Percentiles rank a stretch among this genome's conserved stretches.
Conservation (phyloP, 2,888 invertebrate species). For the Ferdinandea cuprea region DNA sequence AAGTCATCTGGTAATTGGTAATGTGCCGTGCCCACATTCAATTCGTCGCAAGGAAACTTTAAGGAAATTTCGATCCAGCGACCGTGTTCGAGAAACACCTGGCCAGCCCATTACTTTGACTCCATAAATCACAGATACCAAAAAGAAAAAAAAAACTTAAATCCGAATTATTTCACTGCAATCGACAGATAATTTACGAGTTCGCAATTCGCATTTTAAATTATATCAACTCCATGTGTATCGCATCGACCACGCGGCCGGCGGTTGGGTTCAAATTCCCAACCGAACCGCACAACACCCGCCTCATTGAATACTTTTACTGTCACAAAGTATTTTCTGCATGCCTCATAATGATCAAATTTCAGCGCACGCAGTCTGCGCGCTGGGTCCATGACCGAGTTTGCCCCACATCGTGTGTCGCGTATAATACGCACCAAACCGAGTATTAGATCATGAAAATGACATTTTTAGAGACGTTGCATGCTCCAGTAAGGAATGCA, state of each 20-base stretch:
- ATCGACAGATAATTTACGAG: conserved; percentile 73
- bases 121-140: conserved; percentile 67
- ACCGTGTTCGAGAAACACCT: conserved; percentile 57
- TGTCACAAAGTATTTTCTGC: conserved; percentile 66
- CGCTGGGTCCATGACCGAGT: conserved; percentile 69
- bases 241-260: conserved; percentile 19
- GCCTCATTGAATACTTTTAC: conserved; percentile 52
- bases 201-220: conserved; percentile 63
- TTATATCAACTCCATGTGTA: conserved; percentile 1
- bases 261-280: conserved; percentile 42
- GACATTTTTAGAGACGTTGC: conserved; percentile 57
- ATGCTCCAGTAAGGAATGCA: conserved; percentile 51
- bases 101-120: conserved; percentile 57
- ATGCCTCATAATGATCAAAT: conserved; percentile 68
- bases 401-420: conserved; percentile 48
- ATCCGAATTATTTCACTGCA: conserved; percentile 54
- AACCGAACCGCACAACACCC: conserved; percentile 35
- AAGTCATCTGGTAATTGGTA: conserved; percentile 58
- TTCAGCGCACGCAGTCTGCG: conserved; percentile 58
- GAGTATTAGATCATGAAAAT: conserved; percentile 55
- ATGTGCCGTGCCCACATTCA: conserved; percentile 48
- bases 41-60: conserved; percentile 37
- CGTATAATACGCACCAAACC: conserved; percentile 39
- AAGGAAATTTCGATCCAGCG: conserved; percentile 55
- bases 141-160: conserved; percentile 26